phyloP scores from a whole-genome alignment of 2,888 invertebrate genomes.

The Metallyticus violacea region DNA sequence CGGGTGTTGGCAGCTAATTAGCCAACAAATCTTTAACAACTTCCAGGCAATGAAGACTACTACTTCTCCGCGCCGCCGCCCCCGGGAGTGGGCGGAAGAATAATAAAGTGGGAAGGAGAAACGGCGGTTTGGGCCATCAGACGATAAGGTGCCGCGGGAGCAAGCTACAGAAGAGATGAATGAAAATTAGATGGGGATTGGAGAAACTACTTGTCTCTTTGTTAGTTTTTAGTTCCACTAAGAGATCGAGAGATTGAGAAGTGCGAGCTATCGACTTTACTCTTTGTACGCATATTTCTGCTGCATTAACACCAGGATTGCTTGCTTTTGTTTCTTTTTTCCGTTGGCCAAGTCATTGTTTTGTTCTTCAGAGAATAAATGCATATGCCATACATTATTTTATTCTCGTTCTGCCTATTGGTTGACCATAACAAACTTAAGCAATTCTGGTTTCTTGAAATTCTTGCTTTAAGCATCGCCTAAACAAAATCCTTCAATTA shows the following conservation, averaged over 20 bases:
- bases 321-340: not conserved
- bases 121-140: not conserved
- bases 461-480: too few relatives aligned
- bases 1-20: conserved; percentile 35
- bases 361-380: too few relatives aligned
- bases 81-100: not conserved
- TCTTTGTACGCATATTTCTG: not conserved
- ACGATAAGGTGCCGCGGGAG: not conserved
- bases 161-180: not conserved
- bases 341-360: too few relatives aligned
- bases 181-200: not conserved
- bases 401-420: too few relatives aligned
- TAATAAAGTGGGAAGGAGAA: not conserved
- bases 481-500: too few relatives aligned
- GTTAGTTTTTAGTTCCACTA: not conserved
- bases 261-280: not conserved
- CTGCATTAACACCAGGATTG: not conserved
- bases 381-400: too few relatives aligned
- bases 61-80: not conserved
- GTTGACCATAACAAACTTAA: too few relatives aligned
- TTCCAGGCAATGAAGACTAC: conserved; percentile 21
- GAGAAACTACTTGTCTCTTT: not conserved
- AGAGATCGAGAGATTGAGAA: not conserved
- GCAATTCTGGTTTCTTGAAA: too few relatives aligned
- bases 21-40: conserved; percentile 36